These are phyloP conservation scores for Xenopus borealis DNA, from an alignment of 2,113 vertebrate species.

Conservation along the genomic window DNA sequence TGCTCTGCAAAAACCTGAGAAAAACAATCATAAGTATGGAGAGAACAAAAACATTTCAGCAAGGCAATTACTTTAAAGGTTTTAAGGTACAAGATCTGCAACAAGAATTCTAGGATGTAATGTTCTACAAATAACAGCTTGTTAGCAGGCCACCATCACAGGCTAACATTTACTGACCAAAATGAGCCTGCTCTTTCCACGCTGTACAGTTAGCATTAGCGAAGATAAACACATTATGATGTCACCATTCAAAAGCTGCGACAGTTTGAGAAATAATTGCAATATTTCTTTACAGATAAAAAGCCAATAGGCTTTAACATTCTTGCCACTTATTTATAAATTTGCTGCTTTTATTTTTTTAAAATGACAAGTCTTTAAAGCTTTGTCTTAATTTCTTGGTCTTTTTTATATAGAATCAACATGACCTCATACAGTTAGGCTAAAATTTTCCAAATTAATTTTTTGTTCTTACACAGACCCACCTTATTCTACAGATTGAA, in stretches of 20 bases:
- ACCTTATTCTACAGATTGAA: too few relatives aligned
- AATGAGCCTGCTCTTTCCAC: slow-evolving; percentile 5
- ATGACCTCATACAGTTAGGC: too few relatives aligned
- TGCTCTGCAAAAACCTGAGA: not conserved
- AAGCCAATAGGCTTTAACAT: not conserved
- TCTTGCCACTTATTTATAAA: not conserved
- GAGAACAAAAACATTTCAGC: slow-evolving; percentile 12
- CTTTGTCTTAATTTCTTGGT: too few relatives aligned
- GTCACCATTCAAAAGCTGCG: not conserved
- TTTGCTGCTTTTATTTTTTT: not conserved
- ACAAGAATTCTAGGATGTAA: slow-evolving; percentile 18
- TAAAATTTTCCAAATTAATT: too few relatives aligned
- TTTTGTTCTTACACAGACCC: too few relatives aligned
- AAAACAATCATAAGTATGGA: not conserved
- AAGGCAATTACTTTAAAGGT: slow-evolving; percentile 27
- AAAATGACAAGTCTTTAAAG: too few relatives aligned
- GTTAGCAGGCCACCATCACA: slow-evolving; percentile 25
- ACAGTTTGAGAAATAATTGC: slow-evolving; percentile 3
- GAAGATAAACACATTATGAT: slow-evolving; percentile 23
- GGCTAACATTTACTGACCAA: slow-evolving; percentile 32
- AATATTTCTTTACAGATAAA: slow-evolving; percentile 6
- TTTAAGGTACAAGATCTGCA: slow-evolving; percentile 28
- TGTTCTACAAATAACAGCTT: slow-evolving; percentile 41
- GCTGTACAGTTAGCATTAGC: slow-evolving; percentile 15
- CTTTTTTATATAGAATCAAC: too few relatives aligned